Base-by-base conservation (phyloP, 2,113 vertebrate genomes). In the Pollachius pollachius region DNA sequence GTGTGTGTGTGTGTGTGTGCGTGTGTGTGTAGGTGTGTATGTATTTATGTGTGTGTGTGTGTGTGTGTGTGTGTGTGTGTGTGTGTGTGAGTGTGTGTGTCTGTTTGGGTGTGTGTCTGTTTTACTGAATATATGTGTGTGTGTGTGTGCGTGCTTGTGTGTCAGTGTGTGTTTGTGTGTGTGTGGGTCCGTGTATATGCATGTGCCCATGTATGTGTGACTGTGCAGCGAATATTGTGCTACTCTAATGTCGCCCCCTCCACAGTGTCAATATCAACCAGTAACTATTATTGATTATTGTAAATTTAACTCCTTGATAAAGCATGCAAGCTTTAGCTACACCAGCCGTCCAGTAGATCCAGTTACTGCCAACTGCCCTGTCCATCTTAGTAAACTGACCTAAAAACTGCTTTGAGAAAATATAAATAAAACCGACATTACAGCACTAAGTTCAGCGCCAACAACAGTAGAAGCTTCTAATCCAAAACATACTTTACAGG, bases 251-350 rank as follows among this genome's bases (percentile, higher is more conserved):
- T 82, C 83, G 81, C 83, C 65, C 77, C n/a, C 23, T 84, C 15
- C n/a, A 5, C 65, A 60, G 64, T 79, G 64, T 58, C 68, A 79
- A 76, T 68, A 79, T 78, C 76, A 78, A 68, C 71, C 80, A 77
- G 72, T 84, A 65, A 74, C 85, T 80, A 79, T 79, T 75, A 67
- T 74, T 64, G 64, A 79, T 80, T 75, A 67, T 74, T 64, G 64
- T 86, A 77, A 76, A 81, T 66, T 81, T 70, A 83, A 80, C 72
- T 80, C 80, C 72, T 85, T 82, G 72, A 82, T 52, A 82, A 84
- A 81, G 74, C 77, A 78, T 87, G 88, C 87, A 89, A 88, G 86
- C 76, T 71, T 78, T 56, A 80, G 77, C 80, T 76, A 80, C 61
- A 72, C 72, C 73, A 75, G 75, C 64, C 59, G 54, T 62, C 59